Percentiles rank a stretch among this genome's conserved stretches.
Conservation (phyloP, 2,797 vertebrate genomes). For the Denticeps clupeoides region DNA sequence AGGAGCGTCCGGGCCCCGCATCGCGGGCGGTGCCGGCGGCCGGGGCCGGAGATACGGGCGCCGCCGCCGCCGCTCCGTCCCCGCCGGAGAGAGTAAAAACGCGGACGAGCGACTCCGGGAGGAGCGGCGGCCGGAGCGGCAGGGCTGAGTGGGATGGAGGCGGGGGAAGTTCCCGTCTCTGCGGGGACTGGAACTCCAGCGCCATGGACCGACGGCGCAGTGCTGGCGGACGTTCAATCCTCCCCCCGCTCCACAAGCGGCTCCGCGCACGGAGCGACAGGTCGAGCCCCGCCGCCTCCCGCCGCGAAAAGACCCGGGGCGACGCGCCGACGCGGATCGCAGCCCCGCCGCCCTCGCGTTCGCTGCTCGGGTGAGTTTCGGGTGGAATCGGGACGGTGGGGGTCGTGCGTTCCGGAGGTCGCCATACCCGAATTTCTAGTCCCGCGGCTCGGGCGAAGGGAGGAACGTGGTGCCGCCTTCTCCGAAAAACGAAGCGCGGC, state of each 20-base stretch:
- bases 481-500: too few relatives aligned
- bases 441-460: conserved; percentile 45
- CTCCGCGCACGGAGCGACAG: conserved; percentile 56
- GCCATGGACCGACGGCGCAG: conserved; percentile 83
- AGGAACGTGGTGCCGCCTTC: not conserved
- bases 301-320: too few relatives aligned
- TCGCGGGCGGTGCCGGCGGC: conserved; percentile 26
- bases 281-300: conserved; percentile 48
- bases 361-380: not conserved
- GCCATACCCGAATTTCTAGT: conserved; percentile 60
- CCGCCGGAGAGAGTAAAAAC: conserved; percentile 42
- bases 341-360: too few relatives aligned
- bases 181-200: conserved; percentile 88
- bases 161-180: conserved; percentile 90
- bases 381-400: too few relatives aligned
- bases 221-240: conserved; percentile 97
- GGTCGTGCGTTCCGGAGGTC: too few relatives aligned
- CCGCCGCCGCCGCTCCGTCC: too few relatives aligned
- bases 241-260: conserved; percentile 79
- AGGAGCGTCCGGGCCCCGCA: too few relatives aligned
- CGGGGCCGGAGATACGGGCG: too few relatives aligned
- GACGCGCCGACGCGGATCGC: too few relatives aligned
- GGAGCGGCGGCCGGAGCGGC: conserved; percentile 63
- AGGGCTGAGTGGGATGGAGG: conserved; percentile 82
- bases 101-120: conserved; percentile 44